These are phyloP conservation scores for Labeo calbasu DNA, from an alignment of 2,797 vertebrate species.

Conservation along the genomic window DNA sequence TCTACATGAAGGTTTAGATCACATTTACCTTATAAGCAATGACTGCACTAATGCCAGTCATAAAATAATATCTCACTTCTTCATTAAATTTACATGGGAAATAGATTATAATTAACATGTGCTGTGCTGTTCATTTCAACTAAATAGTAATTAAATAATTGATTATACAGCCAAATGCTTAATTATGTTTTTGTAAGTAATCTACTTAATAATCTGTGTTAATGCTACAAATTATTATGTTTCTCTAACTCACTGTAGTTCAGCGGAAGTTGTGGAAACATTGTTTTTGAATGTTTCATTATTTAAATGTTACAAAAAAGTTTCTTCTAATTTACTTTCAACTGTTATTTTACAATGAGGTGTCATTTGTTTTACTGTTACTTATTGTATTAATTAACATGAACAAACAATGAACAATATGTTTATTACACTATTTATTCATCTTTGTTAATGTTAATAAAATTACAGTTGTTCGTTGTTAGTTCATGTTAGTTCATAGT, in stretches of 20 bases:
- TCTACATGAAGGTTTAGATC: neutral
- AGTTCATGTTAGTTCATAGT: too few relatives aligned
- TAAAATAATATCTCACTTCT: neutral
- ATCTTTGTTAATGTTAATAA: too few relatives aligned
- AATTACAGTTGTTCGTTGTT: too few relatives aligned
- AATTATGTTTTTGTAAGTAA: neutral
- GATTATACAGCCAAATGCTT: neutral
- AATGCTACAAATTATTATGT: neutral
- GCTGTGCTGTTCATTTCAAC: neutral
- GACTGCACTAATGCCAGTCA: neutral
- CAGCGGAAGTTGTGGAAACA: neutral
- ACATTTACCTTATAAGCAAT: neutral
- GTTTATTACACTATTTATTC: too few relatives aligned
- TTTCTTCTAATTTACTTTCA: too few relatives aligned
- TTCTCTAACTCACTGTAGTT: neutral
- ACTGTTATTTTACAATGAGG: too few relatives aligned
- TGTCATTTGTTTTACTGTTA: too few relatives aligned
- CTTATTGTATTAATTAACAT: too few relatives aligned
- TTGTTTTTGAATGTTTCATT: neutral
- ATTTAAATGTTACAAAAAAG: neutral
- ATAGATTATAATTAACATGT: neutral
- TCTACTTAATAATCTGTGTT: neutral
- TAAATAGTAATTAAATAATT: neutral
- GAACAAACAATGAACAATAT: too few relatives aligned
- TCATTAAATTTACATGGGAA: neutral